phyloP scores from a whole-genome alignment of 2,888 invertebrate genomes.

The Nasonia oneida region DNA sequence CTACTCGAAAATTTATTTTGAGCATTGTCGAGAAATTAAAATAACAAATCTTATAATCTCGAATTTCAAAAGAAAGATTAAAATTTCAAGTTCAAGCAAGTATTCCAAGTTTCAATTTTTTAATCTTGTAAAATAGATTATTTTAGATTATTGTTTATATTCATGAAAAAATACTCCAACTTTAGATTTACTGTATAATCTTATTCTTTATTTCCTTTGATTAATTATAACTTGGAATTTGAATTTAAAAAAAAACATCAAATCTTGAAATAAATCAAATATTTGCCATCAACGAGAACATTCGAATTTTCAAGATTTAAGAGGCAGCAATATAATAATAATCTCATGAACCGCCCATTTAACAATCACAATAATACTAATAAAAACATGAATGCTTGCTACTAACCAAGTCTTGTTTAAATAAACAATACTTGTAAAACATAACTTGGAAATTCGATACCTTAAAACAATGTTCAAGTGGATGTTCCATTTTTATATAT shows the following conservation, averaged over 20 bases:
- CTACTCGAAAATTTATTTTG: constrained; percentile 19
- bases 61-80: background rate
- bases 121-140: constrained; percentile 36
- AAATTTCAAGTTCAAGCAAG: constrained; percentile 27
- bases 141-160: background rate
- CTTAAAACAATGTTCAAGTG: constrained; percentile 48
- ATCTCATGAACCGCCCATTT: constrained; percentile 1
- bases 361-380: background rate
- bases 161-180: background rate
- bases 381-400: background rate
- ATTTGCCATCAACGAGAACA: constrained; percentile 2
- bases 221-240: no score
- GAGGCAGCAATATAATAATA: background rate
- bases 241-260: no score
- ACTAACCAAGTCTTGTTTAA: background rate
- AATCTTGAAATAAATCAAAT: background rate
- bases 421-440: background rate
- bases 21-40: constrained; percentile 46
- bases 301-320: constrained; percentile 38
- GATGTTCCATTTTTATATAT: constrained; percentile 54
- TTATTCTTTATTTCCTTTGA: no score
- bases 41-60: background rate
- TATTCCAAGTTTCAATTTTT: constrained; percentile 53
- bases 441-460: constrained; percentile 46
- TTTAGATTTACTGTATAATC: no score